Evolutionary conservation across 2,888 invertebrate genomes (phyloP).

Genomic region (Bhutanitis thaidina): DNA sequence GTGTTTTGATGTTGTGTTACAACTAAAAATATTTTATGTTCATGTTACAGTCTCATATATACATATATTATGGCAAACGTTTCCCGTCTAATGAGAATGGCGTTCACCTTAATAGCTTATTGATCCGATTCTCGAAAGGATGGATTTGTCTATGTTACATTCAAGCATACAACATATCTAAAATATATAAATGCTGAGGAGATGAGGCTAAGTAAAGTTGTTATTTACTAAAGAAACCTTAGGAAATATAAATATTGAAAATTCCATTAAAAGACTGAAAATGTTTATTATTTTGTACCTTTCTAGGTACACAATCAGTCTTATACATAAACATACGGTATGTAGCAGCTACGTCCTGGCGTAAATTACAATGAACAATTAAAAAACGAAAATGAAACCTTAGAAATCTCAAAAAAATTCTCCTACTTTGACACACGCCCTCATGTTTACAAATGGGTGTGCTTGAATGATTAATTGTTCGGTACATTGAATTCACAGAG

Average conservation of each 20-base stretch:
- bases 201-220: too few relatives aligned
- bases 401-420: too few relatives aligned
- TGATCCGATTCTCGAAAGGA: not conserved
- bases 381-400: too few relatives aligned
- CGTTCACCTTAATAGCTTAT: not conserved
- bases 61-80: not conserved
- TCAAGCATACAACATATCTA: not conserved
- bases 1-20: too few relatives aligned
- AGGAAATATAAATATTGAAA: too few relatives aligned
- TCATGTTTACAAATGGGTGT: constrained; percentile 63
- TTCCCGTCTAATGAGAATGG: not conserved
- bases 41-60: not conserved
- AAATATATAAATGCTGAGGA: not conserved
- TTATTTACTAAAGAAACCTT: too few relatives aligned
- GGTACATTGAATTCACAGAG: constrained; percentile 79
- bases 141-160: constrained; percentile 22
- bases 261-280: too few relatives aligned
- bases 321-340: too few relatives aligned
- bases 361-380: too few relatives aligned
- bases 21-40: not conserved
- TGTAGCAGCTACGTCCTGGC: too few relatives aligned
- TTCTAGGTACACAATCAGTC: too few relatives aligned
- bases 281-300: too few relatives aligned
- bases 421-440: not conserved
- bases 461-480: constrained; percentile 78